Base-by-base conservation (phyloP, 2,888 invertebrate species). In the Dryococelus australis region DNA sequence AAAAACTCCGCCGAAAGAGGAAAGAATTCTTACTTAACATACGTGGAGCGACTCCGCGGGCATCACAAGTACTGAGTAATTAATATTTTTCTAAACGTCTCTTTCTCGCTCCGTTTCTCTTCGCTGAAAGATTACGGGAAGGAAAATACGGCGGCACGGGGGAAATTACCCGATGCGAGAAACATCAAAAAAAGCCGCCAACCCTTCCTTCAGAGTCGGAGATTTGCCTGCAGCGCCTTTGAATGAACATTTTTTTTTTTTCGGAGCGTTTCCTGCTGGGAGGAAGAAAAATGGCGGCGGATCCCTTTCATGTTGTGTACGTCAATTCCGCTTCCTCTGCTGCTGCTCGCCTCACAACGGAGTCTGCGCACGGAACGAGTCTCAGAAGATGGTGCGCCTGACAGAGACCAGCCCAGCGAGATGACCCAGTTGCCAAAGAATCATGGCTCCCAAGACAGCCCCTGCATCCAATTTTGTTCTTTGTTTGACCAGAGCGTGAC, bases 1-100 rank as follows among this genome's bases (percentile, higher is more conserved):
- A 65, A 16, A 65, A 65, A 24, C 16, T 47, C 47, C 47, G 8
- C 47, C 12, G 10, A 47, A 47, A 47, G 47, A 47, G 47, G 16
- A 47, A 47, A 47, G 10, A 47, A 47, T 47, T 13, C 10, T 47
- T 47, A 16, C 47, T 47, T 9, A 6, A n/a, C 65, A 20, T 65
- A 65, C 65, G 65, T 10, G 65, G 16, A 65, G 65, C 65, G 16
- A 65, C 65, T 65, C 65, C 8, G 65, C 65, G 8, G 16, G 65
- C 10, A 8, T 24, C 65, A 65, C 65, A 24, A n/a, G 65, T 16
- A 24, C 65, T 65, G 8, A 8, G 65, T 65, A 65, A 65, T 65
- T 65, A 65, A 65, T 65, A 65, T 65, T 65, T 65, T 65, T n/a
- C 65, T 65, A 65, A 65, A 65, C 65, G 51, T 51, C 24, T 65